phyloP scores from a whole-genome alignment of 2,113 vertebrate genomes.

The Ardeotis arabs region DNA sequence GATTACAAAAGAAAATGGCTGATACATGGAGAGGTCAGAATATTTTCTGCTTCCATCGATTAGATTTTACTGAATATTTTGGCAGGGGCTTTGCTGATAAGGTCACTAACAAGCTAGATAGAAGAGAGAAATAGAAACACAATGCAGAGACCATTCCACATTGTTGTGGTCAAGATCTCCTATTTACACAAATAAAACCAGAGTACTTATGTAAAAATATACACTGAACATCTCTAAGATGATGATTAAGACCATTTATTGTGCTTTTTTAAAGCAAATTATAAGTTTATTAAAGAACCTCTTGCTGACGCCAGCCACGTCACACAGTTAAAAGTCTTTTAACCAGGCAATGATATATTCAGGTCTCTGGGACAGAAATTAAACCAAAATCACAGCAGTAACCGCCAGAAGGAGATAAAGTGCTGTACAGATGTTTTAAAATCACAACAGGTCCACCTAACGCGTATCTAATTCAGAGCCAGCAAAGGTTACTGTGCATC shows the following conservation, averaged over 20 bases:
- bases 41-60: not conserved
- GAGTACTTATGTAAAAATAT: accelerated
- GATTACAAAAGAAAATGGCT: not conserved
- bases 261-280: not conserved
- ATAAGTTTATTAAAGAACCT: not conserved
- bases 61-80: not conserved
- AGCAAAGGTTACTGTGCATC: not conserved
- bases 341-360: not conserved
- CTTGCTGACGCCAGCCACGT: not conserved
- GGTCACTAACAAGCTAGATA: not conserved
- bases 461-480: not conserved
- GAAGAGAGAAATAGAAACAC: not conserved
- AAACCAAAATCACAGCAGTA: not conserved
- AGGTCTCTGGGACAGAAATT: not conserved
- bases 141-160: accelerated
- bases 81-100: not conserved
- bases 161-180: not conserved
- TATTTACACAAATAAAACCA: not conserved
- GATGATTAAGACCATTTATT: not conserved
- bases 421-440: not conserved
- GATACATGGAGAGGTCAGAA: not conserved
- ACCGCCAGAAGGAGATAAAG: not conserved
- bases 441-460: not conserved
- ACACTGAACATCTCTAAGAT: not conserved
- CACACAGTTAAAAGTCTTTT: not conserved